Evolutionary conservation across 1,140 invertebrate species (phyloP).

Genomic region (Eupristina koningsbergeri): DNA sequence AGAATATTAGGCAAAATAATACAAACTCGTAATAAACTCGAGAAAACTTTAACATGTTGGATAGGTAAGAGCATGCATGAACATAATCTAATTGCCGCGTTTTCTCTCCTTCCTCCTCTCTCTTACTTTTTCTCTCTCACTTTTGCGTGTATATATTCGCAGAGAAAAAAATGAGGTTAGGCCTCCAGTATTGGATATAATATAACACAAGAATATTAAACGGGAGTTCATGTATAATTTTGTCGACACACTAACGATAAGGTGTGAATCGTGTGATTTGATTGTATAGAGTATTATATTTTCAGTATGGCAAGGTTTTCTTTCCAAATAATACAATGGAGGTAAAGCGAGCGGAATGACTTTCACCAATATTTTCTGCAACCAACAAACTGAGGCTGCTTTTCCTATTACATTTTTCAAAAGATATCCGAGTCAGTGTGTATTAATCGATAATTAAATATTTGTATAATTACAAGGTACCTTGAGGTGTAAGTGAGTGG

Average conservation of each 20-base stretch:
- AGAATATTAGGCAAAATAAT: neutral
- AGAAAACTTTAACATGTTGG: neutral
- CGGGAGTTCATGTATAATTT: constrained; percentile 60
- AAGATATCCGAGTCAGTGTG: too few relatives aligned
- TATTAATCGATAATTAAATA: too few relatives aligned
- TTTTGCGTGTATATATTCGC: neutral
- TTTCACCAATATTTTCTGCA: neutral
- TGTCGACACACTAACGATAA: constrained; percentile 43
- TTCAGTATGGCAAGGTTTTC: constrained; percentile 51
- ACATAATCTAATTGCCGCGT: too few relatives aligned
- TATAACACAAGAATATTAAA: constrained; percentile 65
- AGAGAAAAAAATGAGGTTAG: constrained; percentile 21
- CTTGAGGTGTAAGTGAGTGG: neutral
- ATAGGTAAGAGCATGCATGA: neutral
- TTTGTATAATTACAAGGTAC: too few relatives aligned
- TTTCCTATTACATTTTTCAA: neutral
- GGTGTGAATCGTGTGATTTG: constrained; percentile 47
- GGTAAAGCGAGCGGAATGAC: neutral
- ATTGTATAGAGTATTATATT: constrained; percentile 56
- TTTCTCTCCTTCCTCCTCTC: neutral
- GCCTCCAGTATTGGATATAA: constrained; percentile 63
- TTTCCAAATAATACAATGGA: neutral
- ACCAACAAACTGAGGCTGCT: neutral
- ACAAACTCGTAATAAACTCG: neutral
- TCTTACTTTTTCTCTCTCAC: neutral